Base-by-base conservation (phyloP, 2,797 vertebrate species). In the Sciaenops ocellatus region DNA sequence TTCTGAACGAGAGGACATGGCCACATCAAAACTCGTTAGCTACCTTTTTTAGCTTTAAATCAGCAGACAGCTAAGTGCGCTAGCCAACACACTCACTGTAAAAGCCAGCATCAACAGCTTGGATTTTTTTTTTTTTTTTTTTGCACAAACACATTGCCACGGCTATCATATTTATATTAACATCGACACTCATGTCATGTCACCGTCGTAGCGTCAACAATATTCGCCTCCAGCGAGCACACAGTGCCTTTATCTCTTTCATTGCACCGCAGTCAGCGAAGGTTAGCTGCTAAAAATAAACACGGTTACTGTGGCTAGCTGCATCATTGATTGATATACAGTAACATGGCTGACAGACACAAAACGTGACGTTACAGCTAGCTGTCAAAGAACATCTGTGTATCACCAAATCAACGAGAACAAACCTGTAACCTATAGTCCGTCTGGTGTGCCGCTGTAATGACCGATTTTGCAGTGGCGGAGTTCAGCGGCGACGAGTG, bases 271-370 rank as follows among this genome's bases (percentile, higher is more conserved):
- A 91, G 87, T 84, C 81, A 78, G 84, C 79, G 83, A 87, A 87
- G 87, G 87, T 92, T 93, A 90, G 89, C 87, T 78, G 87, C 93
- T 95, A 94, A 94, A 95, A 94, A 95, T 94, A 95, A 93, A 94
- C 86, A 92, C 79, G 83, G 88, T 89, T 91, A 73, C 83, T 82
- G 89, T 88, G 87, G 87, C 85, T 90, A 89, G 89, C 91, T 89
- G 91, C 90, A 94, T 87, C 91, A 90, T 91, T 93, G 93, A 94
- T 90, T 91, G 86, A 93, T 91, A 86, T 91, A 94, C 89, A 93
- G 90, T 90, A 93, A 93, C 88, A 92, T 86, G 89, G 90, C 92
- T 92, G 92, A 89, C 90, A 78, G 78, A 79, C 46, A 83, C 84
- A 41, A 74, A 90, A 86, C 83, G 85, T 86, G 73, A 91, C 83